Base-by-base conservation (phyloP, 2,113 vertebrate species). In the Podilymbus podiceps region DNA sequence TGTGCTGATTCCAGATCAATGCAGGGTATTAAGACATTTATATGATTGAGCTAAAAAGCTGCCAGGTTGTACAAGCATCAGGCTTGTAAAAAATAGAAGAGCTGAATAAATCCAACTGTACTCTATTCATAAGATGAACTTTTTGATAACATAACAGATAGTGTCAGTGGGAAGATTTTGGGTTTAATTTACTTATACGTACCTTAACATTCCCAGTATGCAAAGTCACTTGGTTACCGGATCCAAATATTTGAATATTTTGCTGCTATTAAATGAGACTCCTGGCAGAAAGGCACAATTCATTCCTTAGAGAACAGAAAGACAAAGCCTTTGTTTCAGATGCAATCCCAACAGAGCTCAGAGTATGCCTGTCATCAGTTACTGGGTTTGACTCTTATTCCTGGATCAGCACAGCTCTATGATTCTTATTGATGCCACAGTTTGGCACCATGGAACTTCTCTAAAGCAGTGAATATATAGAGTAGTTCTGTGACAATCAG, bases 1-100 rank as follows among this genome's bases (percentile, higher is more conserved):
- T 46, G 82, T 79, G 89, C 93, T 88, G 94, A 93, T 94, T 94
- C 96, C 86, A 94, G 94, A 94, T 97, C 94, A 95, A 78, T 88
- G 94, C 77, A 68, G 88, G 75, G 83, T 83, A 96, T 96, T 90
- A 88, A 86, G 95, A 94, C 92, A 31, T 94, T 92, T 82, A 88
- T 82, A 89, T 78, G 93, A 85, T 75, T 27, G 90, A 91, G 73
- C 85, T 89, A 76, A 94, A 95, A 88, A 55, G 78, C 90, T 96
- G 77, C 64, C 83, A 55, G 90, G 74, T 76, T 94, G 68, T 83
- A 59, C 67, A 93, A 82, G 88, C 64, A 40, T 22, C 11, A 25
- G 47, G 75, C 85, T 95, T 35, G 6, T 88, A 28, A 87, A 90
- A 27, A 67, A 13, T 6, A 13, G 28, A 25, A 82, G 42, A 81